Evolutionary conservation across 2,113 vertebrate species (phyloP).

Genomic region (Poeciliopsis occidentalis): DNA sequence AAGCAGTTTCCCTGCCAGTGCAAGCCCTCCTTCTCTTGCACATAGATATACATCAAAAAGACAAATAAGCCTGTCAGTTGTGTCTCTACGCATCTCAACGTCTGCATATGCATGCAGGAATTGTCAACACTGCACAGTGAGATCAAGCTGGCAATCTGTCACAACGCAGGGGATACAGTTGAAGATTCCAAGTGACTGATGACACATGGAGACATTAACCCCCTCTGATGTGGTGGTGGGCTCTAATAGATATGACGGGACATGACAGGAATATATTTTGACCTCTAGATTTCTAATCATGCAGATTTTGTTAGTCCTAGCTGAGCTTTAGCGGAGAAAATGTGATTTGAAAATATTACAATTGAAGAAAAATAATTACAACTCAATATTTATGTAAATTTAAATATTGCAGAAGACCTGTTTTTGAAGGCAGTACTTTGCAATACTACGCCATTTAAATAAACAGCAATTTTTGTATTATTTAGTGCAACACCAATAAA

Average conservation of each 20-base stretch:
- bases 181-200: conserved; percentile 63
- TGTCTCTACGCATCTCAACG: conserved; percentile 52
- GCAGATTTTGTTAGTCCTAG: not conserved
- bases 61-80: conserved; percentile 60
- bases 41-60: conserved; percentile 46
- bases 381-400: too few relatives aligned
- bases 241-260: conserved; percentile 14
- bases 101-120: conserved; percentile 62
- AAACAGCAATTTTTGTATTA: not conserved
- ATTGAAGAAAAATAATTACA: not conserved
- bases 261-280: not conserved
- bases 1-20: conserved; percentile 49
- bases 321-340: not conserved
- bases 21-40: conserved; percentile 28
- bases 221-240: conserved; percentile 26
- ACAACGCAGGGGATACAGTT: conserved; percentile 44
- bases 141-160: conserved; percentile 71
- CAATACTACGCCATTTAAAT: too few relatives aligned
- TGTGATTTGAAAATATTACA: not conserved
- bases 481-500: not conserved
- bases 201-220: conserved; percentile 50
- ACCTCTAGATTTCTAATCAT: not conserved
- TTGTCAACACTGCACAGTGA: conserved; percentile 65
- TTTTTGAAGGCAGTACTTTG: too few relatives aligned
- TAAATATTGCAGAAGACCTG: too few relatives aligned